Conservation (phyloP, 2,113 vertebrate species). For the mouse (Mus musculus) region DNA sequence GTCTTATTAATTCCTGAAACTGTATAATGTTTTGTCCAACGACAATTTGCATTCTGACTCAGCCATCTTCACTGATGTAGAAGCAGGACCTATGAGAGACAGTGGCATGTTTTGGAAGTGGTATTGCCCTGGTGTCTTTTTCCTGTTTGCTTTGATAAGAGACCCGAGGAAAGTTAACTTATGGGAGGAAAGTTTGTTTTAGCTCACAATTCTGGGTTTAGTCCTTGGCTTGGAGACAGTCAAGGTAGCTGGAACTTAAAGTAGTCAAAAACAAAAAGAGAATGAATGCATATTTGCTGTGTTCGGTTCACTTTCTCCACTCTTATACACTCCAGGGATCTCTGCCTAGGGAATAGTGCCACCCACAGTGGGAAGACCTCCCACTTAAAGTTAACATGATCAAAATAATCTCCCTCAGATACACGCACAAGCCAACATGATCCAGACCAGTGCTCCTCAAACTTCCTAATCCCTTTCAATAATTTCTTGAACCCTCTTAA, state of each 20-base stretch:
- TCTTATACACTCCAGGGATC: background rate
- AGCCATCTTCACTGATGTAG: background rate
- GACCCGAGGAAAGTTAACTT: background rate
- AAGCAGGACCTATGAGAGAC: background rate
- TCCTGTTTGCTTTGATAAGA: background rate
- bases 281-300: background rate
- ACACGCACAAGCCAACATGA: background rate
- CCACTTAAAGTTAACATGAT: background rate
- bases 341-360: background rate
- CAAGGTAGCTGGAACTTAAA: background rate
- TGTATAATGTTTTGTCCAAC: background rate
- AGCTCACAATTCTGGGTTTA: background rate
- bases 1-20: conserved; percentile 15
- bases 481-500: background rate
- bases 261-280: background rate
- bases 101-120: background rate
- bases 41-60: background rate
- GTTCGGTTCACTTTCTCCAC: background rate
- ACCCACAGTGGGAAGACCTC: background rate
- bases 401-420: background rate
- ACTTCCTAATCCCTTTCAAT: background rate
- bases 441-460: background rate
- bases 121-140: background rate
- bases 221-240: background rate
- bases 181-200: background rate